These are phyloP conservation scores for Chrysogorgia sp. DNA, from an alignment of 92 coral and sea anemone genomes.

Conservation along the genomic window DNA sequence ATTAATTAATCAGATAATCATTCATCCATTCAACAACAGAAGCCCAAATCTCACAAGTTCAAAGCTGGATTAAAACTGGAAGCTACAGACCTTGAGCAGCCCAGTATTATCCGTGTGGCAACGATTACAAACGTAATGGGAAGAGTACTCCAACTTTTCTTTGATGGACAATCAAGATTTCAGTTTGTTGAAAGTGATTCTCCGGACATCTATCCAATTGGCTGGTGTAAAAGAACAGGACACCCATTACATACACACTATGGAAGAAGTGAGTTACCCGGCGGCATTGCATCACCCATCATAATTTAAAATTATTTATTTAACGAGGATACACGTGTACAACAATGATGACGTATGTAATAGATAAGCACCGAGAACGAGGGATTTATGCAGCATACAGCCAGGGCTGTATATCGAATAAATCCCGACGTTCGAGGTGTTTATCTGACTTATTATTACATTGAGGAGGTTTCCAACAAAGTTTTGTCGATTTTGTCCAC, in stretches of 20 bases:
- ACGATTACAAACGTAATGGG: conserved; percentile 93
- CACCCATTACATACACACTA: conserved; percentile 83
- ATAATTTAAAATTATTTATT: too few species aligned
- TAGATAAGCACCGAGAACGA: too few species aligned
- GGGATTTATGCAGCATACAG: too few species aligned
- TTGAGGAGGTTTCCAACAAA: too few species aligned
- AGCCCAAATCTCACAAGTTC: conserved; percentile 80
- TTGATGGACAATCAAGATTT: conserved; percentile 90
- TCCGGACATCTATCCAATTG: conserved; percentile 87
- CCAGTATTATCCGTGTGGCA: conserved; percentile 79
- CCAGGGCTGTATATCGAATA: too few species aligned
- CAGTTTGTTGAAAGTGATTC: conserved; percentile 96
- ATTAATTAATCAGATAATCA: not conserved
- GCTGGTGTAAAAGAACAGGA: conserved; percentile 93
- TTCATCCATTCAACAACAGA: conserved; percentile 51
- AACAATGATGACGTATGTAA: not conserved
- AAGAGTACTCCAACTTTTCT: conserved; percentile 80
- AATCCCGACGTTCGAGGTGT: too few species aligned
- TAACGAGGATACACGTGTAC: not conserved
- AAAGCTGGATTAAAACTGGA: conserved; percentile 90
- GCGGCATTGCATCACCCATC: too few species aligned
- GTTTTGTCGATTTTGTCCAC: too few species aligned
- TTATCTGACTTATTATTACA: too few species aligned
- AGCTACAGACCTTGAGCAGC: conserved; percentile 87
- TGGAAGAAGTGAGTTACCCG: conserved; percentile 90